These are phyloP conservation scores for Hoplostethus mediterraneus DNA, from an alignment of 2,797 vertebrate species.

Conservation along the genomic window DNA sequence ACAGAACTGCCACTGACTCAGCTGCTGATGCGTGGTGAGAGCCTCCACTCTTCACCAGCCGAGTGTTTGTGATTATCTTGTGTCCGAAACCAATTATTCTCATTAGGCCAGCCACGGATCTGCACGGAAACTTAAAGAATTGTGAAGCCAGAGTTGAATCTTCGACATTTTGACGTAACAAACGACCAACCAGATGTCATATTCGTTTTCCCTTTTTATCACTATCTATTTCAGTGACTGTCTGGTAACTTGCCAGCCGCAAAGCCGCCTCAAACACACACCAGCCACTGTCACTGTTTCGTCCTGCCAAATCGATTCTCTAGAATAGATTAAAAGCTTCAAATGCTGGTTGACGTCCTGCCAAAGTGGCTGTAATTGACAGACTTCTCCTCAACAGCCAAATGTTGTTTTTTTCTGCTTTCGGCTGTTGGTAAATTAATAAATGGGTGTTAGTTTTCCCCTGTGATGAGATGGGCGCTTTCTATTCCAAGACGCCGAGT, in stretches of 20 bases:
- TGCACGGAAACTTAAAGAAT: background rate
- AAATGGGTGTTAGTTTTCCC: too few species aligned
- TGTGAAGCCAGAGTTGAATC: background rate
- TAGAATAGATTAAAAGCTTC: slow-evolving; percentile 30
- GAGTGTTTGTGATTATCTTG: slow-evolving; percentile 2
- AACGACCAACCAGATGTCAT: too few species aligned
- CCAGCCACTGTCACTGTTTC: slow-evolving; percentile 19
- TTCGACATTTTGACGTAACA: background rate
- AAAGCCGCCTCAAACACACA: slow-evolving; percentile 21
- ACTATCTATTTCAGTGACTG: slow-evolving; percentile 19
- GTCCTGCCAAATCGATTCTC: slow-evolving; percentile 36
- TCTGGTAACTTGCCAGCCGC: slow-evolving; percentile 10
- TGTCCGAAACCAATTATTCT: slow-evolving; percentile 16
- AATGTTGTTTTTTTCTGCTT: background rate
- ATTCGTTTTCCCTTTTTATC: slow-evolving; percentile 1
- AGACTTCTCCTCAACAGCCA: slow-evolving; percentile 19
- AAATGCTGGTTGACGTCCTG: slow-evolving; percentile 37
- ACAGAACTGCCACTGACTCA: slow-evolving; percentile 16
- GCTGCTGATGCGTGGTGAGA: background rate
- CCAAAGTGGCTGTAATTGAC: slow-evolving; percentile 26
- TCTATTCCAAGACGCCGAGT: slow-evolving; percentile 37
- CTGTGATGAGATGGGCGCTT: background rate
- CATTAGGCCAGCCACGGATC: background rate
- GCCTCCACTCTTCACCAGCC: background rate
- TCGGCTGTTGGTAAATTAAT: background rate